A percentile compares a stretch with the other conserved stretches of the same genome.
Conservation (phyloP, 2,113 vertebrate species). For the Hippopotamus amphibius region DNA sequence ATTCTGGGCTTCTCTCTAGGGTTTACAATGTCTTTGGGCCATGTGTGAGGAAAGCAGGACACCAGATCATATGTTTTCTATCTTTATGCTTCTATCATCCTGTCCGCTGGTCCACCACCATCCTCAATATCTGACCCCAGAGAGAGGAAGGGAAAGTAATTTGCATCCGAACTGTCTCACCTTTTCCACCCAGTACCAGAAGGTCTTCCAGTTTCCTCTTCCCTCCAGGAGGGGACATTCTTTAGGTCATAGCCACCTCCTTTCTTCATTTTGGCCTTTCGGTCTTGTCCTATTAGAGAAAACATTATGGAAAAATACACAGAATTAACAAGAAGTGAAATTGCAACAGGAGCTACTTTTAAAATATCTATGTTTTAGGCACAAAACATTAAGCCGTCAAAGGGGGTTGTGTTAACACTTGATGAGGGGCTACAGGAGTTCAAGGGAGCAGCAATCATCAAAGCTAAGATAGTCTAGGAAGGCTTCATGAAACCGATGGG, state of each 20-base stretch:
- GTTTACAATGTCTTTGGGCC: neutral
- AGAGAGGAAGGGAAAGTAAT: neutral
- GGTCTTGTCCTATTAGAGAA: neutral
- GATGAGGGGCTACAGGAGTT: neutral
- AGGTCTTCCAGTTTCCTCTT: neutral
- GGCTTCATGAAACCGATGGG: neutral
- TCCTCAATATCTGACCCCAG: neutral
- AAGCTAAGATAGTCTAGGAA: neutral
- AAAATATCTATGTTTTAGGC: neutral
- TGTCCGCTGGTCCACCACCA: neutral
- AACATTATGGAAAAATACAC: neutral
- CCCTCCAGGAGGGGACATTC: neutral
- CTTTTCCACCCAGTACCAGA: neutral
- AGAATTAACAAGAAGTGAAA: constrained; percentile 36
- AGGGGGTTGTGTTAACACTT: neutral
- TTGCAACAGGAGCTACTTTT: neutral
- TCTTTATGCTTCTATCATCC: neutral
- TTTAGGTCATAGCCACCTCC: neutral
- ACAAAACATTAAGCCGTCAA: neutral
- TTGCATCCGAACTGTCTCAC: neutral
- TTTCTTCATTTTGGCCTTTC: constrained; percentile 1
- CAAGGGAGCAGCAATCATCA: neutral
- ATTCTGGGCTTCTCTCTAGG: neutral
- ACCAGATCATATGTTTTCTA: neutral
- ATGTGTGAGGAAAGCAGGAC: neutral